Percentiles rank a stretch among this genome's conserved stretches.
phyloP scores from a whole-genome alignment of 2,797 vertebrate species.

The Spea hammondii region DNA sequence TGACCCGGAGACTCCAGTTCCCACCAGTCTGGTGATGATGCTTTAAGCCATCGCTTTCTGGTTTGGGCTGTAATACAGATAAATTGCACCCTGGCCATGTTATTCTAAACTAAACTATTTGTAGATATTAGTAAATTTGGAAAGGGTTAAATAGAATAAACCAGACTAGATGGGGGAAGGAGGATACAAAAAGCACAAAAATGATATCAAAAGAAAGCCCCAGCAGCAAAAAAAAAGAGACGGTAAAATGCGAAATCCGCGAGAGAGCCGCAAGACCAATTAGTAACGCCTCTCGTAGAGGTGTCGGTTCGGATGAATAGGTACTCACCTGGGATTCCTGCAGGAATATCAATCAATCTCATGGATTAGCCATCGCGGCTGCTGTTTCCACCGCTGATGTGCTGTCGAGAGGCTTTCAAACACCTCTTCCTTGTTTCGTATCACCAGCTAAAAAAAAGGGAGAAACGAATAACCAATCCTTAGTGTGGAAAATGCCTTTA shows the following conservation, averaged over 20 bases:
- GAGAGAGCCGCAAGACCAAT: not conserved
- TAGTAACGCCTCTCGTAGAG: not conserved
- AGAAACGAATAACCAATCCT: constrained; percentile 17
- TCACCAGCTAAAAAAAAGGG: not conserved
- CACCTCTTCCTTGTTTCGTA: not conserved
- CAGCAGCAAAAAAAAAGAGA: not conserved
- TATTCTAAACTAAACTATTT: too few relatives aligned
- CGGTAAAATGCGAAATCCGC: not conserved
- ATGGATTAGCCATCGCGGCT: constrained; percentile 21
- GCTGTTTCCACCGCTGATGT: constrained; percentile 17
- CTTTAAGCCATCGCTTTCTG: too few relatives aligned
- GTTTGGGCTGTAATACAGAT: too few relatives aligned
- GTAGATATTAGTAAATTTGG: too few relatives aligned
- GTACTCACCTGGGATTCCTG: constrained; percentile 17
- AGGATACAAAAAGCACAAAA: too few relatives aligned
- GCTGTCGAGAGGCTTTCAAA: not conserved
- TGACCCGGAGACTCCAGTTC: too few relatives aligned
- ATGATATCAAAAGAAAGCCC: not conserved
- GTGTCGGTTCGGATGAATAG: constrained; percentile 29
- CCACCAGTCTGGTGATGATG: too few relatives aligned
- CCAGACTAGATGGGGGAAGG: too few relatives aligned
- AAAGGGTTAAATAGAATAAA: too few relatives aligned
- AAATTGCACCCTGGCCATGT: too few relatives aligned
- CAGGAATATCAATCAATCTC: constrained; percentile 29
- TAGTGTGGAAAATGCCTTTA: not conserved